Base-by-base conservation (phyloP, 2,888 invertebrate species). In the Drosophila rellima region DNA sequence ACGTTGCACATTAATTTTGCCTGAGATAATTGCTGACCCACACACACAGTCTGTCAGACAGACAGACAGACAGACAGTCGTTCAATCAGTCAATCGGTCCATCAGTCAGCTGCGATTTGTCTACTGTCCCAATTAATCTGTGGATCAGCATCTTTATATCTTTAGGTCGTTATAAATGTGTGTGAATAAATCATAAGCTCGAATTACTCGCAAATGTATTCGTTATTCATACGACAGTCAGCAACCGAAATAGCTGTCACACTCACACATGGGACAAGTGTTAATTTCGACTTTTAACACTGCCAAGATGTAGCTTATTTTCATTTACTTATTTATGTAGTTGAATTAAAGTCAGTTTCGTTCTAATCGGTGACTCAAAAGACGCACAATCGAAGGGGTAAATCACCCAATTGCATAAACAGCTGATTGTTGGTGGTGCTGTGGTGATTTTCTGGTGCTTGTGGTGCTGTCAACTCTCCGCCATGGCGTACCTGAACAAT, bases 1-100 rank as follows among this genome's bases (percentile, higher is more conserved):
- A 81, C 64, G 67, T 35, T 72, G 77, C 83, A 79, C 88, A 81
- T 88, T 81, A 75, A 79, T 77, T 76, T 62, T 7, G 39, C 18
- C 54, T 26, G 45, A 47, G 62, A 62, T 73, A 73, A 75, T 75
- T 75, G 68, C 56, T 55, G 63, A 8, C 62, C 45, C 67, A 71
- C 55, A 37, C 52, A 39, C 39, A 40, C 61, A 56, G 47, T 54
- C 68, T 52, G 18, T 52, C 56, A 52, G 33, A 18, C 56, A 26
- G 15, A 44, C 42, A 15, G 29, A 35, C 71, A 55, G 17, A 45
- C 54, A 29, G 18, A 56, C 66, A 33, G 15, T 56, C 20, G 8
- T 6, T 52, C 47, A 40, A 17, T 52, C 29, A 20, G 23, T 47
- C 35, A 33, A n/a, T 52, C 74, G 60, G 64, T 64, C 59, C 65